Percentiles rank a stretch among this genome's conserved stretches.
Evolutionary conservation across 2,888 invertebrate genomes (phyloP).

Genomic region (Philonicus albiceps): DNA sequence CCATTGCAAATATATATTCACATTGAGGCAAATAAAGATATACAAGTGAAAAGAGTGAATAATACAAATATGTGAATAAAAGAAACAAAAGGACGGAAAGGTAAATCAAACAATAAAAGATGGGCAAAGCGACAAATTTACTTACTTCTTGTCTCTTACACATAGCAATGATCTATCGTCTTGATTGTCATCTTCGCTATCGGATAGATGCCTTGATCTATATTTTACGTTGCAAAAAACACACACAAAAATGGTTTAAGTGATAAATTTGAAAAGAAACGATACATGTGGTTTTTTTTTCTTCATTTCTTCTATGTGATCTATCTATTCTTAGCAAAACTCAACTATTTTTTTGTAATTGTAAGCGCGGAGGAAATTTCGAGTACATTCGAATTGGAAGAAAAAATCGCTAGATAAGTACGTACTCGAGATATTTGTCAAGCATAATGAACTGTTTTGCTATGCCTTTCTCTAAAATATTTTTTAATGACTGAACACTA

Average conservation of each 20-base stretch:
- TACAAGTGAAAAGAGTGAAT: neutral
- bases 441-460: neutral
- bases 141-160: conserved; percentile 62
- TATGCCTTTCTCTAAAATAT: neutral
- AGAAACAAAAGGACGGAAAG: neutral
- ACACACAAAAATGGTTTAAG: conserved; percentile 10
- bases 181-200: conserved; percentile 64
- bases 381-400: neutral
- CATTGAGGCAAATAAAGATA: neutral
- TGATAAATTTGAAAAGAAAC: conserved; percentile 41
- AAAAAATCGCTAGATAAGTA: neutral
- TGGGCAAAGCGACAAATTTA: conserved; percentile 44
- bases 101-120: neutral
- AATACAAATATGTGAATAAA: neutral
- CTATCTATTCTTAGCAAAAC: neutral
- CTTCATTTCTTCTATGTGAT: neutral
- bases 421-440: neutral
- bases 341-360: neutral
- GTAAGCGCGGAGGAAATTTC: neutral
- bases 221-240: conserved; percentile 26
- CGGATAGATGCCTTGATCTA: conserved; percentile 61
- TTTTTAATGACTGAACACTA: neutral
- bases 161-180: conserved; percentile 60
- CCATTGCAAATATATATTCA: neutral
- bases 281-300: neutral